Percentiles rank a stretch among this genome's conserved stretches.
These are phyloP conservation scores for Sitobion miscanthi DNA, from an alignment of 1,140 invertebrate genomes.

Conservation along the genomic window DNA sequence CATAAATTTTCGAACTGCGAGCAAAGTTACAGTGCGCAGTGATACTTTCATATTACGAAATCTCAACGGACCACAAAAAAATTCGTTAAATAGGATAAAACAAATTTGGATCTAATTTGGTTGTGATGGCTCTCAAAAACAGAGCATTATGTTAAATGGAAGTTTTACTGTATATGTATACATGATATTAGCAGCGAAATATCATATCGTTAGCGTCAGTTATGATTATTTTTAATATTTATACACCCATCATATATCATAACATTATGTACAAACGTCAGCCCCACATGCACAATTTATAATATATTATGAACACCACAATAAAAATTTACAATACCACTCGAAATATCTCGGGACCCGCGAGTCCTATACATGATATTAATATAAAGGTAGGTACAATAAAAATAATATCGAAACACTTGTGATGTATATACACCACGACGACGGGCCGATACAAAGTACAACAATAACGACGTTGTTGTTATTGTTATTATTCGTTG, in stretches of 20 bases:
- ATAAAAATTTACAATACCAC: neutral
- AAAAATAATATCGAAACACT: slow-evolving; percentile 10
- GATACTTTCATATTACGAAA: too few species aligned
- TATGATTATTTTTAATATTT: neutral
- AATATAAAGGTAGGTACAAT: neutral
- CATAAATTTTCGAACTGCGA: too few species aligned
- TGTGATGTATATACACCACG: neutral
- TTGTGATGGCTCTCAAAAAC: neutral
- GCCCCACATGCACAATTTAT: neutral
- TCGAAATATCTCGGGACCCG: neutral
- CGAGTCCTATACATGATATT: neutral
- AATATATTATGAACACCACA: neutral
- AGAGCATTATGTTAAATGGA: neutral
- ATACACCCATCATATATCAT: neutral
- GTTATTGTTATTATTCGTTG: slow-evolving; percentile 1
- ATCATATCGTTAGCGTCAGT: neutral
- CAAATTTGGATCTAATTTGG: neutral
- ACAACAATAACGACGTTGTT: neutral
- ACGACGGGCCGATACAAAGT: neutral
- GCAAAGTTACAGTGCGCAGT: too few species aligned
- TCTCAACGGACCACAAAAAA: too few species aligned
- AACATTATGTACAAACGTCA: neutral
- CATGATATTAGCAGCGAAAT: neutral
- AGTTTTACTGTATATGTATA: neutral
- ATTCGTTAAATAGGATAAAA: neutral